Percentiles rank a stretch among this genome's conserved stretches.
Evolutionary conservation across 1,140 invertebrate genomes (phyloP).

Genomic region (Pachypsylla venusta): DNA sequence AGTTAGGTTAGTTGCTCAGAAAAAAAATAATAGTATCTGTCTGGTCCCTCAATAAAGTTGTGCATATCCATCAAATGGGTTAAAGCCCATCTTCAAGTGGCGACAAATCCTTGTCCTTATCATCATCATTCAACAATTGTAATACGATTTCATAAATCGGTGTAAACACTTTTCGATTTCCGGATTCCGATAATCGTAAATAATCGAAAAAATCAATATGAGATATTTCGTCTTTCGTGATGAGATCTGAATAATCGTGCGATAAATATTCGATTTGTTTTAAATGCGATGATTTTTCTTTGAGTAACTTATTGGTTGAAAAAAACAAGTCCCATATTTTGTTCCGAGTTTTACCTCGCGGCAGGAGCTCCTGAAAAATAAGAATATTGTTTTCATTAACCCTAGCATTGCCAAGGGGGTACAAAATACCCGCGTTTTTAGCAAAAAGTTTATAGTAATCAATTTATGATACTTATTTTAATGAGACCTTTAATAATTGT

Average conservation of each 20-base stretch:
- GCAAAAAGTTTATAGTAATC: no score
- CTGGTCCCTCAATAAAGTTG: no score
- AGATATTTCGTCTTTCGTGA: conserved; percentile 60
- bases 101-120: conserved; percentile 51
- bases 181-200: conserved; percentile 63
- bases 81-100: no score
- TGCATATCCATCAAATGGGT: no score
- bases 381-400: no score
- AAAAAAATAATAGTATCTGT: no score
- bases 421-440: no score
- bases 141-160: conserved; percentile 58
- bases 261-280: conserved; percentile 49
- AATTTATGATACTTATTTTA: no score
- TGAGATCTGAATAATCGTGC: conserved; percentile 59
- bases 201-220: conserved; percentile 82
- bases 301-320: conserved; percentile 54
- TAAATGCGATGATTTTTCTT: conserved; percentile 40
- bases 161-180: conserved; percentile 68
- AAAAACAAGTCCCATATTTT: conserved; percentile 53
- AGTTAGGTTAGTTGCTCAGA: no score
- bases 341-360: conserved; percentile 69
- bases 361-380: conserved; percentile 56
- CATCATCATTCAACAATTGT: conserved; percentile 56
- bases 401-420: no score
- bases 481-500: no score